These are phyloP conservation scores for Charina bottae DNA, from an alignment of 2,113 vertebrate species.

Conservation along the genomic window DNA sequence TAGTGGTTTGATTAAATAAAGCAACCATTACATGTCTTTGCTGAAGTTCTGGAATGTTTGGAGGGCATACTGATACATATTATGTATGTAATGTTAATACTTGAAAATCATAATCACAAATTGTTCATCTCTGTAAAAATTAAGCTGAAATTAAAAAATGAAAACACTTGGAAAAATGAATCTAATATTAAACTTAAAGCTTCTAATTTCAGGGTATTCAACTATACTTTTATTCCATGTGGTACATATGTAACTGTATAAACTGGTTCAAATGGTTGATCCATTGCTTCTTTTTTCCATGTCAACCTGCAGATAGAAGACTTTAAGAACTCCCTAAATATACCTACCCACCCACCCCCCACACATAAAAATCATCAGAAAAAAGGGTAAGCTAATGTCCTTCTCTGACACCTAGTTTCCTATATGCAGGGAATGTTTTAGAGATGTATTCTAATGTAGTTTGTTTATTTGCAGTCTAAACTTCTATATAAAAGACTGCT, in stretches of 20 bases:
- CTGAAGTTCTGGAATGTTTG: not conserved
- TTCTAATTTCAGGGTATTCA: not conserved
- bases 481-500: not conserved
- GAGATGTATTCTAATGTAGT: not conserved
- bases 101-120: not conserved
- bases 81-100: not conserved
- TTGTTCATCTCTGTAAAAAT: not conserved
- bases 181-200: not conserved
- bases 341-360: not conserved
- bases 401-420: not conserved
- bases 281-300: not conserved
- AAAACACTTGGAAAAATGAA: not conserved
- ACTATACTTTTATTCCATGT: not conserved
- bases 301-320: not conserved
- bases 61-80: not conserved
- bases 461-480: not conserved
- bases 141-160: not conserved
- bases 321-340: not conserved
- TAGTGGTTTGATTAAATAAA: constrained; percentile 17
- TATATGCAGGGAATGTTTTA: not conserved
- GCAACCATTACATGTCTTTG: not conserved
- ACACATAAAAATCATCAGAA: not conserved
- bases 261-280: not conserved
- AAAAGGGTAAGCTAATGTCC: not conserved
- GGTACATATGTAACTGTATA: not conserved